Conservation (phyloP, 2,888 invertebrate genomes). For the Troglohyphantes excavatus region DNA sequence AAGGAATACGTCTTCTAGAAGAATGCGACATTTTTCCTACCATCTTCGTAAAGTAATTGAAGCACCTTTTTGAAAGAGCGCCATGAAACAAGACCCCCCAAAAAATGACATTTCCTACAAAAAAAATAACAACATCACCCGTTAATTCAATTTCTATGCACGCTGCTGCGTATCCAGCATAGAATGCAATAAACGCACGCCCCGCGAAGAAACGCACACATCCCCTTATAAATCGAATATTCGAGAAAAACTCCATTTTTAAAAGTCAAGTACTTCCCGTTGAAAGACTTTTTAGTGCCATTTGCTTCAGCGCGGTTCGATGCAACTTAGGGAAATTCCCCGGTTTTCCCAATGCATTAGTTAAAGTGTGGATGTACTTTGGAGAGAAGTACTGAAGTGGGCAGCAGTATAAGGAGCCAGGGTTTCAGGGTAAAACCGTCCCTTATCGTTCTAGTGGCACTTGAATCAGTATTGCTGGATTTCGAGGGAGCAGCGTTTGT, state of each 20-base stretch:
- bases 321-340: slow-evolving; percentile 3
- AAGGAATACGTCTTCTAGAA: not conserved
- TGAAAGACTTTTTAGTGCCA: slow-evolving; percentile 64
- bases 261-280: slow-evolving; percentile 56
- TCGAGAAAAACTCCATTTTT: slow-evolving; percentile 61
- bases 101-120: slow-evolving; percentile 4
- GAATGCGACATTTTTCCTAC: not conserved
- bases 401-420: no score
- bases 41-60: slow-evolving; percentile 26
- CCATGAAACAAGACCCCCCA: not conserved
- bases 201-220: slow-evolving; percentile 13
- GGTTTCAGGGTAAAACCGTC: slow-evolving; percentile 12
- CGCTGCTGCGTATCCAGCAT: not conserved
- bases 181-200: slow-evolving; percentile 28
- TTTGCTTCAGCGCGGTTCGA: slow-evolving; percentile 7
- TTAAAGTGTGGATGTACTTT: slow-evolving; percentile 23
- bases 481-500: slow-evolving; percentile 22
- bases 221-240: slow-evolving; percentile 58
- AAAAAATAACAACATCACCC: slow-evolving; percentile 7
- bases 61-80: not conserved
- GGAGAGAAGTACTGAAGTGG: slow-evolving; percentile 42
- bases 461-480: slow-evolving; percentile 34
- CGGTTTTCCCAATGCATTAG: slow-evolving; percentile 21
- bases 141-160: slow-evolving; percentile 55
- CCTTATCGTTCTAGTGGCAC: slow-evolving; percentile 65